Evolutionary conservation across 1,140 invertebrate species (phyloP), one percentile per base, ranked within the genome.

Genomic region (Tachypleus tridentatus): DNA sequence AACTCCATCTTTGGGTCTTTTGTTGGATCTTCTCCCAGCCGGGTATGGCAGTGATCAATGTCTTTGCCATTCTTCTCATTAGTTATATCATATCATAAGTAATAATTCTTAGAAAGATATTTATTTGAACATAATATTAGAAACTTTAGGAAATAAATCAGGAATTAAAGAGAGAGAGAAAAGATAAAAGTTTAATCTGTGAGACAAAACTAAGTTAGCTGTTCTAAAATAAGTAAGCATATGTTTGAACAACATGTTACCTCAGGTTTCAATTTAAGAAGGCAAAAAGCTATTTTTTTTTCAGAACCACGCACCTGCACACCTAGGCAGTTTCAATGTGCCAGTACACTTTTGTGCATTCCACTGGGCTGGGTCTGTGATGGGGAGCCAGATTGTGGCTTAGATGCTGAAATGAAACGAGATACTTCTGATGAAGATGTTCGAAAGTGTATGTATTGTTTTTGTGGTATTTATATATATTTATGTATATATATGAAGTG

Each of bases 291-390:
- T 29, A 29, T 29, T 29, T 29, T 70, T 71, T 63, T 75, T 78
- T 76, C 70, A 69, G 77, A 71, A 70, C 76, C 75, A 62, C 71
- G 73, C 70, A 76, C 74, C 62, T 88, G 86, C 74, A 77, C 76
- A 51, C 76, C 75, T 58, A 81, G 81, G 29, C 80, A 81, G 74
- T 94, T 94, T 80, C 87, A 90, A 70, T 93, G 91, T 75, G 82
- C 65, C 81, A 82, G 70, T 77, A 78, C 70, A 62, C 65, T 8
- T 76, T 59, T 69, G 0, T 93, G 90, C 78, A 82, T 93, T 67
- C 86, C 87, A 64, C 78, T 80, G 56, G 84, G 81, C 47, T 91
- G 87, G 84, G 80, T 85, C 57, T 92, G 89, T 78, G 89, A 92
- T 77, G 85, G 84, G 51, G 83, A 85, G 68, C 76, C 82, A 63